Base-by-base conservation (phyloP, 2,797 vertebrate species). In the Aselliscus stoliczkanus region DNA sequence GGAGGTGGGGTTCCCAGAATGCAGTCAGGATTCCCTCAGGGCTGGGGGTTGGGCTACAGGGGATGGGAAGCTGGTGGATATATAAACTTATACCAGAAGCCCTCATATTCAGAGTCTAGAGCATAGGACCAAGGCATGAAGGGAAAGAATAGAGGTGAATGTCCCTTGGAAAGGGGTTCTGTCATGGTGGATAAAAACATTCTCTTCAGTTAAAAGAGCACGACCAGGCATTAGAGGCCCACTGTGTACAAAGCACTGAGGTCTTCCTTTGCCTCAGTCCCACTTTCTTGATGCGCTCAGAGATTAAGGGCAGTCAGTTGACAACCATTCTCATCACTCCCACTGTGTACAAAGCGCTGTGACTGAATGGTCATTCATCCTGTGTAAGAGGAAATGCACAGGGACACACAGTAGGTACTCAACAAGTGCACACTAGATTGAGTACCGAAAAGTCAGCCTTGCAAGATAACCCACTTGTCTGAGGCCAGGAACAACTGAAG, bases 401-500 rank as follows among this genome's bases (percentile, higher is more conserved):
- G n/a, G 58, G 37, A 52, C 27, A 81, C n/a, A 88, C 21, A 50
- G 42, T 76, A 44, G 76, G 67, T 77, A 54, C 44, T 92, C 77
- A 73, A 31, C 39, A 31, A 31, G 44, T 42, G 44, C 44, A 88
- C 4, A 0, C 8, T 21, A 39, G 12, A 69, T 83, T 29, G 29
- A 93, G 44, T 47, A 64, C 34, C 82, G 58, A 88, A 58, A 58
- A 85, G 69, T 65, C 75, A 95, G 76, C 29, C 37, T 69, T 82
- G 58, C 25, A 54, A 72, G 88, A 88, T 88, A 85, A 95, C 69
- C 58, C 37, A 39, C 77, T 58, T 81, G 84, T 93, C 87, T 34
- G 81, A 82, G 81, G 93, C 76, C 94, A 90, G 77, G 52, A 90
- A 79, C 82, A 60, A 95, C 72, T 88, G 73, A 79, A 50, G 82